Base-by-base conservation (phyloP, 1,140 invertebrate genomes). In the Drosophila sp. region DNA sequence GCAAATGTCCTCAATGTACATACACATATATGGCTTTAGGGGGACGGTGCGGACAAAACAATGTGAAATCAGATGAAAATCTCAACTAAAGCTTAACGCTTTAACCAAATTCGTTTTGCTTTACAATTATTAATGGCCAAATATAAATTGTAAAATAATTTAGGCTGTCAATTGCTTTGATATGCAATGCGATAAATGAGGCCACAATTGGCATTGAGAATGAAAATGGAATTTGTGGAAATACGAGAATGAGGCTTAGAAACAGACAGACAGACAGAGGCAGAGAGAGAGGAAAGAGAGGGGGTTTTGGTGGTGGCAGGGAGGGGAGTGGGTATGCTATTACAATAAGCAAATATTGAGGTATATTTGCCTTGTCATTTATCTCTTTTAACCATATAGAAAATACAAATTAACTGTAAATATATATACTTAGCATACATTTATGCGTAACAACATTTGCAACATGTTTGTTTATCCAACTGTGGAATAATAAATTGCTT, bases 331-430 rank as follows among this genome's bases (percentile, higher is more conserved):
- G 30, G 32, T 2, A 60, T 27, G 33, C 32, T 10, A 60, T 60
- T 60, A 40, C 23, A 60, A 40, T 33, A 40, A 60, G 60, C 70
- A 55, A 72, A 57, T 23, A 72, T 64, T 72, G 47, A 60, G 57
- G 71, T 66, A 67, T 66, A 40, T 74, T 70, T 72, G 60, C 66
- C 66, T 55, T 41, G 71, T 44, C 41, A 67, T 29, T n/a, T 32
- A 32, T 38, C 47, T 38, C 47, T 30, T 57, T 47, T n/a, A 33
- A 60, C 71, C 64, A 75, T 75, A 61, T 75, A 75, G 74, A 57
- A 75, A 7, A 50, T 17, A 27, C 44, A 47, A 25, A 47, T 23
- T 23, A 47, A 47, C 17, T 7, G 2, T 7, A 23, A 23, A 7
- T 47, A 23, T 44, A 23, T 47, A 47, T 25, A 5, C 33, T 7